Percentiles rank a stretch among this genome's conserved stretches.
Evolutionary conservation across 2,888 invertebrate species (phyloP).

Genomic region (Linnaemya vulpina): DNA sequence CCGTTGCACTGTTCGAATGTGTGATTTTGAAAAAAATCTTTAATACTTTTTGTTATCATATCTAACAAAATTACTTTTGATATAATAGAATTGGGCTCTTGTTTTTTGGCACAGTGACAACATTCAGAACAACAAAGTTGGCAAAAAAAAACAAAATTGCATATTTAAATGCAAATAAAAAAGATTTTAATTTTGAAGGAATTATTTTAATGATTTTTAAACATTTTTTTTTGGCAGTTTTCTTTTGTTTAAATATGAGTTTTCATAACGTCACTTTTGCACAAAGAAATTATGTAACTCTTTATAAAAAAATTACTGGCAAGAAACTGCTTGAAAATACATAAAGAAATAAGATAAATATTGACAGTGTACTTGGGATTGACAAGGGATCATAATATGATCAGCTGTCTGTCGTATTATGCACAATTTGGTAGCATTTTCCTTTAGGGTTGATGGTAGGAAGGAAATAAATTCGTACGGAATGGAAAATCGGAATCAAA

Average conservation of each 20-base stretch:
- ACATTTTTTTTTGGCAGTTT: conserved; percentile 56
- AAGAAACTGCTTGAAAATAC: neutral
- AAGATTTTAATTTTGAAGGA: conserved; percentile 40
- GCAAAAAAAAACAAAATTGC: neutral
- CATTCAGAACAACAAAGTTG: neutral
- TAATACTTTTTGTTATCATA: neutral
- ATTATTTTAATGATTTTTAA: conserved; percentile 60
- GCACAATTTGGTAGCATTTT: too few species aligned
- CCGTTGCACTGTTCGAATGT: too few species aligned
- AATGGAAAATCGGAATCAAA: too few species aligned
- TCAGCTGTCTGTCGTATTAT: too few species aligned
- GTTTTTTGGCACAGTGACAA: conserved; percentile 47
- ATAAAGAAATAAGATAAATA: too few species aligned
- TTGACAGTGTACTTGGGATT: too few species aligned
- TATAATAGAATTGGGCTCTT: neutral
- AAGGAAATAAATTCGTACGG: too few species aligned
- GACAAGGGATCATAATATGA: too few species aligned
- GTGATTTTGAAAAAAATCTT: too few species aligned
- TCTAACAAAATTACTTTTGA: neutral
- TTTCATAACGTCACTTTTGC: conserved; percentile 4
- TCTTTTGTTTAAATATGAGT: conserved; percentile 13
- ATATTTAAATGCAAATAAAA: neutral
- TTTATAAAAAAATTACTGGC: neutral
- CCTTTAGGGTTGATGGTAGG: too few species aligned
- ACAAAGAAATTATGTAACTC: conserved; percentile 12